Conservation (phyloP, 2,113 vertebrate genomes). For the Trogon melanurus region DNA sequence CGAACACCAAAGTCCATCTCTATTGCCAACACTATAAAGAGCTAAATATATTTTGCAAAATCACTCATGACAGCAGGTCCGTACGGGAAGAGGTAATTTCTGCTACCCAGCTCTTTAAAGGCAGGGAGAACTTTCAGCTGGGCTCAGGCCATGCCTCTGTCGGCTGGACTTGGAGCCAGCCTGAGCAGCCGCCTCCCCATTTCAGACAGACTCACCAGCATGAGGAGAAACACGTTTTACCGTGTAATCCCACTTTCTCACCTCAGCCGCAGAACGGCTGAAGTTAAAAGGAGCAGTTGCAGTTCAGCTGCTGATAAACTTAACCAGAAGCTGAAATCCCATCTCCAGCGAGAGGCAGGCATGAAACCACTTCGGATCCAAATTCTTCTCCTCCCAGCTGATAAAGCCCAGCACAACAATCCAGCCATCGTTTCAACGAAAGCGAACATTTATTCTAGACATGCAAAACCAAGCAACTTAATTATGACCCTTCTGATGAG, state of each 20-base stretch:
- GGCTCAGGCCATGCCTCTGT: neutral
- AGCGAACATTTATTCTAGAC: constrained; percentile 59
- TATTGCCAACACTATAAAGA: neutral
- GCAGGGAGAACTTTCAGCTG: neutral
- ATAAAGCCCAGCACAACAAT: constrained; percentile 26
- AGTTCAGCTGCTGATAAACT: neutral
- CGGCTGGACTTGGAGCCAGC: neutral
- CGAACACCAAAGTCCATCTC: neutral
- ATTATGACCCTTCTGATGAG: constrained; percentile 75
- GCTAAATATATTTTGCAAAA: neutral
- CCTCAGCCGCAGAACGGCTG: neutral
- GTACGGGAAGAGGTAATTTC: neutral
- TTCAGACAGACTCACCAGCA: neutral
- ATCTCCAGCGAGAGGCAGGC: neutral
- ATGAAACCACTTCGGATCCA: neutral
- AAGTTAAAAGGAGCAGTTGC: neutral
- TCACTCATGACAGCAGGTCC: neutral
- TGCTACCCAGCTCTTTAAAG: neutral
- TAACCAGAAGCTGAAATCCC: neutral
- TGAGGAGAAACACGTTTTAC: neutral
- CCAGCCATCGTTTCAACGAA: constrained; percentile 30
- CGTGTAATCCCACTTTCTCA: neutral
- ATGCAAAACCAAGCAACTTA: constrained; percentile 68
- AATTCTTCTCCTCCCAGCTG: neutral
- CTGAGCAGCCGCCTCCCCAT: neutral